These are phyloP conservation scores for Dryoscopus gambensis DNA, from an alignment of 2,113 vertebrate genomes.

Conservation along the genomic window DNA sequence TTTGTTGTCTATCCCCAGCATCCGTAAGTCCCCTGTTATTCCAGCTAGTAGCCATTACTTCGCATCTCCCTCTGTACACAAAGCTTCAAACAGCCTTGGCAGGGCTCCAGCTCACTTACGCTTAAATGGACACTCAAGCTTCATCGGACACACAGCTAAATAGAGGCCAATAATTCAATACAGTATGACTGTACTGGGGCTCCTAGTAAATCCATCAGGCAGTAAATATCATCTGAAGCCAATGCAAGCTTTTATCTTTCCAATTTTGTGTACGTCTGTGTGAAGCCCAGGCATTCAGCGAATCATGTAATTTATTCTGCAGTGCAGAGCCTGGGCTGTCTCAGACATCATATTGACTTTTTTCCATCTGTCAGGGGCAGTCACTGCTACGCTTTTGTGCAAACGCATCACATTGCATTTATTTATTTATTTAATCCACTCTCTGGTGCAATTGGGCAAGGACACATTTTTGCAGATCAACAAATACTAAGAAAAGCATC, in stretches of 20 bases:
- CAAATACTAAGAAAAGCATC: conserved; percentile 76
- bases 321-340: conserved; percentile 71
- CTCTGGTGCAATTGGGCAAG: conserved; percentile 70
- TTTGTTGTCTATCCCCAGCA: conserved; percentile 50
- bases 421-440: conserved; percentile 76
- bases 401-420: conserved; percentile 70
- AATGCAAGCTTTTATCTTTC: conserved; percentile 86
- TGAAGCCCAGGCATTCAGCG: conserved; percentile 74
- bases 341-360: conserved; percentile 83
- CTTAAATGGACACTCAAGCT: conserved; percentile 85
- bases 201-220: conserved; percentile 86
- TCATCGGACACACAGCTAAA: conserved; percentile 79
- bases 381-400: conserved; percentile 71
- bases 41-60: conserved; percentile 72
- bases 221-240: conserved; percentile 86
- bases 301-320: conserved; percentile 87
- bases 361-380: conserved; percentile 77
- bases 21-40: conserved; percentile 65
- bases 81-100: conserved; percentile 73
- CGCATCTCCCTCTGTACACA: conserved; percentile 53
- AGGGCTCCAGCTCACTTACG: conserved; percentile 79
- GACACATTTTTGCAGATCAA: conserved; percentile 75
- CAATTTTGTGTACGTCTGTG: conserved; percentile 80
- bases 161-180: conserved; percentile 86
- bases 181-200: conserved; percentile 78